Conservation (phyloP, 2,113 vertebrate genomes). For the Patagioenas fasciata region DNA sequence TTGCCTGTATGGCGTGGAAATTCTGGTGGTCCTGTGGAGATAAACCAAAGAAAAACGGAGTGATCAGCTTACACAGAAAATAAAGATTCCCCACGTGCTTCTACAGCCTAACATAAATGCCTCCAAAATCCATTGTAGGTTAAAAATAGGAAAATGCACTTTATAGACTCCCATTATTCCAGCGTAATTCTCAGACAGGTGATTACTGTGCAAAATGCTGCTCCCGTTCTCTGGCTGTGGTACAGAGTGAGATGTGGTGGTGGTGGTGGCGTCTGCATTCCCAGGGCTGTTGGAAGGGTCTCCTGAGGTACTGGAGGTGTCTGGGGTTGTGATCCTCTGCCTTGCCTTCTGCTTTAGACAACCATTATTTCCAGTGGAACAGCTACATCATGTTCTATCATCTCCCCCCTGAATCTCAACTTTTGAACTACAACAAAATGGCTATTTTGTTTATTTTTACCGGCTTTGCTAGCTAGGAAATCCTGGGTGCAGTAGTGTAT, state of each 20-base stretch:
- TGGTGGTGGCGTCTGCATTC: too few relatives aligned
- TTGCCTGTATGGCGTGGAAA: background rate
- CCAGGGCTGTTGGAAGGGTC: background rate
- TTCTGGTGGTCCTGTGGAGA: background rate
- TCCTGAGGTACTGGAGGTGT: background rate
- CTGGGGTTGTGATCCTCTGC: background rate
- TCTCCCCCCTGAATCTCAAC: background rate
- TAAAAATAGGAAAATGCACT: background rate
- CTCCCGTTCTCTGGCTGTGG: too few relatives aligned
- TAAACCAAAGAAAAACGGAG: background rate
- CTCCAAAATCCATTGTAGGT: background rate
- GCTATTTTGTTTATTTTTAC: background rate
- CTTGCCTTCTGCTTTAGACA: background rate
- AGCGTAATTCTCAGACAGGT: background rate
- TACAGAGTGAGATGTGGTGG: too few relatives aligned
- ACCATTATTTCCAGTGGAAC: background rate
- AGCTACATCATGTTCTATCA: background rate
- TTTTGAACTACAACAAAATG: background rate
- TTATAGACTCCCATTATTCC: background rate
- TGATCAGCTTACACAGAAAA: background rate
- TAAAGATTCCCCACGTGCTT: background rate
- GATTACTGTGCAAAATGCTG: background rate
- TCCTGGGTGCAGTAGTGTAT: background rate
- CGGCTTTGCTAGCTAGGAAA: background rate
- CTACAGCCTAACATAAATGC: background rate